Conservation (phyloP, 2,797 vertebrate genomes). For the Trachurus trachurus region DNA sequence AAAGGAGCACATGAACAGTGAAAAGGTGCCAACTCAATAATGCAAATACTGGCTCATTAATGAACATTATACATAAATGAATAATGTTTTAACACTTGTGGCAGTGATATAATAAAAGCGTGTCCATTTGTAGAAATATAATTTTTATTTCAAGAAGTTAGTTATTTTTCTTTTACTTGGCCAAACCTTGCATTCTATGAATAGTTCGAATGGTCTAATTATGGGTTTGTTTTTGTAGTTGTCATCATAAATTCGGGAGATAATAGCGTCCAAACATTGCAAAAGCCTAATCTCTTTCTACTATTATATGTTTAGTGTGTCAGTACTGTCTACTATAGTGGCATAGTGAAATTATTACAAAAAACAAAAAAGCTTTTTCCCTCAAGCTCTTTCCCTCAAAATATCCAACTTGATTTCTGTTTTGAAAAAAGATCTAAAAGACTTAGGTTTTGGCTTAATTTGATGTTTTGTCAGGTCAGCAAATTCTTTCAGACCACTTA, state of each 20-base stretch:
- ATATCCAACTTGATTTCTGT: neutral
- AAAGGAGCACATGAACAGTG: constrained; percentile 60
- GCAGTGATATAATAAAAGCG: constrained; percentile 60
- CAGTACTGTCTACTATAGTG: neutral
- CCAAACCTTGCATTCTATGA: constrained; percentile 11
- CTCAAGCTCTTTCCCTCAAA: neutral
- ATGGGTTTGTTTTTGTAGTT: constrained; percentile 18
- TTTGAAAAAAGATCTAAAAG: neutral
- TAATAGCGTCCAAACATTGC: neutral
- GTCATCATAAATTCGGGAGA: constrained; percentile 10
- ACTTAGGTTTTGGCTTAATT: neutral
- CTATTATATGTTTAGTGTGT: neutral
- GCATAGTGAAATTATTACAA: neutral
- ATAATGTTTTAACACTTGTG: constrained; percentile 66
- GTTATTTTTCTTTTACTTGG: constrained; percentile 43
- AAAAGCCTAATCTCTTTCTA: neutral
- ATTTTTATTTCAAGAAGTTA: constrained; percentile 46
- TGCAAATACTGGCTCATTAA: constrained; percentile 78
- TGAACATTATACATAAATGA: constrained; percentile 72
- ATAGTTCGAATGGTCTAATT: constrained; percentile 34
- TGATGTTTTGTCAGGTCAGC: constrained; percentile 11
- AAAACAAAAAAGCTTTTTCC: neutral
- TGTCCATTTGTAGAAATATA: constrained; percentile 55
- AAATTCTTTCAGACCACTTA: constrained; percentile 1
- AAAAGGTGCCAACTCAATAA: constrained; percentile 76